These are phyloP conservation scores for Neoarius graeffei DNA, from an alignment of 2,113 vertebrate species.

Conservation along the genomic window DNA sequence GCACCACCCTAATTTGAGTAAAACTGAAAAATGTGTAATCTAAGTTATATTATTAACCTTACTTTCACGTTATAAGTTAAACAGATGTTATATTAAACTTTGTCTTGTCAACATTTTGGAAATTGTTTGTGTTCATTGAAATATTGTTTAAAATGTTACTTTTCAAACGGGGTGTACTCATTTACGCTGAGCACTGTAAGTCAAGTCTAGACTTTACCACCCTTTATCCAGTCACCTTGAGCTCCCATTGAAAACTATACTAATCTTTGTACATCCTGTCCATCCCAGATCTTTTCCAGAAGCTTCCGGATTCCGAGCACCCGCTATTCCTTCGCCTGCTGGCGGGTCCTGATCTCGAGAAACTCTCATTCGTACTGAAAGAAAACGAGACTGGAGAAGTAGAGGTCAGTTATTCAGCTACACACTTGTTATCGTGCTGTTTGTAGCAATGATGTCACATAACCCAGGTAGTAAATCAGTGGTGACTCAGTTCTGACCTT, in stretches of 20 bases:
- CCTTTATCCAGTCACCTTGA: neutral
- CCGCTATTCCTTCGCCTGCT: constrained; percentile 87
- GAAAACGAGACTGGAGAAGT: constrained; percentile 95
- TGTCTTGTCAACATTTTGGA: no score
- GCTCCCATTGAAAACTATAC: neutral
- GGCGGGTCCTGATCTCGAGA: constrained; percentile 82
- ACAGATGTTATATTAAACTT: no score
- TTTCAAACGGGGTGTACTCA: no score
- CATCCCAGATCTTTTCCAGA: constrained; percentile 88
- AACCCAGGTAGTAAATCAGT: neutral
- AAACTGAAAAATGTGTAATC: no score
- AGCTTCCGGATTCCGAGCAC: constrained; percentile 81
- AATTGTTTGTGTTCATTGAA: no score
- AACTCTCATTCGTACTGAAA: constrained; percentile 91
- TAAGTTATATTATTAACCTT: no score
- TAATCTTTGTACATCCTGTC: constrained; percentile 10
- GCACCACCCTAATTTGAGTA: no score
- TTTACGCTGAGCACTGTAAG: neutral
- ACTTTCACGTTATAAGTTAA: no score
- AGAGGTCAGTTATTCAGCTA: constrained; percentile 75
- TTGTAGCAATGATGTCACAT: neutral
- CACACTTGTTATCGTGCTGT: neutral
- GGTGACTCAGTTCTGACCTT: neutral
- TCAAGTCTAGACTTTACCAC: neutral
- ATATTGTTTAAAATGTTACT: no score